Conservation (phyloP, 2,888 invertebrate species). For the Rhagophthalmus giganteus region DNA sequence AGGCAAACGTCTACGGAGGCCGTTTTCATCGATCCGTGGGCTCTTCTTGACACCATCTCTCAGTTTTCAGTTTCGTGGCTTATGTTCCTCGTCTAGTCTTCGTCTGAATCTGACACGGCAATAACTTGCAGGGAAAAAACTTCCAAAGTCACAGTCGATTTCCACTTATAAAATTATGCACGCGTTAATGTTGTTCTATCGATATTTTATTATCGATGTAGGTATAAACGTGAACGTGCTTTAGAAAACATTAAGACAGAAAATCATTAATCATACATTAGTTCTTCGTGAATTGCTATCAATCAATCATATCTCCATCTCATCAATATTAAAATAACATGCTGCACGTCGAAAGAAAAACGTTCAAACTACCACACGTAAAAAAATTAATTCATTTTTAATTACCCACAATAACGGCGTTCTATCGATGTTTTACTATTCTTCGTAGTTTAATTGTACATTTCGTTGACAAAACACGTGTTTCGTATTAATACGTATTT, state of each 20-base stretch:
- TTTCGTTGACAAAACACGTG: no score
- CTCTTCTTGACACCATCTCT: constrained; percentile 35
- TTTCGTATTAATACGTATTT: no score
- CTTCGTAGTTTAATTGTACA: not conserved
- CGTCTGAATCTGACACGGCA: constrained; percentile 25
- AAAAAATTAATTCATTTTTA: no score
- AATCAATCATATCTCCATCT: not conserved
- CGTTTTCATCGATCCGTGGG: constrained; percentile 38
- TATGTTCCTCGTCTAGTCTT: constrained; percentile 19
- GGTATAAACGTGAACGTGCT: not conserved
- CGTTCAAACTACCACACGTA: not conserved
- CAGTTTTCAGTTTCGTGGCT: constrained; percentile 18
- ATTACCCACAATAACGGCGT: no score
- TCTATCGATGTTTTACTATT: no score
- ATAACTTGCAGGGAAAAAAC: constrained; percentile 15
- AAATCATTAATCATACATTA: not conserved
- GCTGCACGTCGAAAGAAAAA: not conserved
- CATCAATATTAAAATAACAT: not conserved
- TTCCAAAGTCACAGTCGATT: not conserved
- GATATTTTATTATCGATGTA: not conserved
- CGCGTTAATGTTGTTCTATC: not conserved
- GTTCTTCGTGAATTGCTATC: not conserved
- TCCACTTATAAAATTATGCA: not conserved
- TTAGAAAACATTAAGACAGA: not conserved
- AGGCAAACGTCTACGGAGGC: constrained; percentile 36